Evolutionary conservation across 2,888 invertebrate genomes (phyloP).

Genomic region (Oxytorus armatus): DNA sequence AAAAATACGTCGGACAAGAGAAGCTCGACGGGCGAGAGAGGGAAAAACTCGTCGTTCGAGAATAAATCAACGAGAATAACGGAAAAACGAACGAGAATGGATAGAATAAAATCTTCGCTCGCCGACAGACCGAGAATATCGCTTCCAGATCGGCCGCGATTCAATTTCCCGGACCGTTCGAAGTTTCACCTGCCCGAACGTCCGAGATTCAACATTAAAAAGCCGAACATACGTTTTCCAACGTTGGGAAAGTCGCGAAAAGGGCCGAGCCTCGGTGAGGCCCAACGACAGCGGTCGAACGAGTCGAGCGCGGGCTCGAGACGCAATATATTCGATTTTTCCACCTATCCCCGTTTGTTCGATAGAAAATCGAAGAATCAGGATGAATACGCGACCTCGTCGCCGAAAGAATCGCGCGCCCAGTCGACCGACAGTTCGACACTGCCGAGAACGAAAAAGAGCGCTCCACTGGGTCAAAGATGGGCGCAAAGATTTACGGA

Average conservation of each 20-base stretch:
- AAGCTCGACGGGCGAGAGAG: conserved; percentile 65
- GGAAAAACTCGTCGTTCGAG: conserved; percentile 59
- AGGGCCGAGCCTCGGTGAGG: conserved; percentile 74
- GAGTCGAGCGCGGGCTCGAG: conserved; percentile 86
- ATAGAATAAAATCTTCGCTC: conserved; percentile 87
- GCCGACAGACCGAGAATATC: conserved; percentile 86
- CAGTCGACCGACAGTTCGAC: conserved; percentile 88
- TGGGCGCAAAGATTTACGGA: conserved; percentile 84
- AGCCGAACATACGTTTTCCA: conserved; percentile 85
- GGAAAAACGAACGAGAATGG: conserved; percentile 84
- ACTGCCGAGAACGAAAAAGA: conserved; percentile 86
- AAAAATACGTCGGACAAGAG: conserved; percentile 62
- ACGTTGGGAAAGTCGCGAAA: conserved; percentile 74
- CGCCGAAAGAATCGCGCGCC: conserved; percentile 83
- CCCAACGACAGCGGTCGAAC: conserved; percentile 84
- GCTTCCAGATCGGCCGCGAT: conserved; percentile 84
- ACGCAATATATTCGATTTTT: conserved; percentile 89
- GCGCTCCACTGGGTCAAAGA: conserved; percentile 85
- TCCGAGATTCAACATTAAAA: conserved; percentile 87
- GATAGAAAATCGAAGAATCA: conserved; percentile 82
- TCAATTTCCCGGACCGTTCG: conserved; percentile 84
- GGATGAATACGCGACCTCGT: conserved; percentile 85
- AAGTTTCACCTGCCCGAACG: conserved; percentile 86
- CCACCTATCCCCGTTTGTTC: conserved; percentile 91
- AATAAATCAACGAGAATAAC: conserved; percentile 64